Evolutionary conservation across 2,797 vertebrate species (phyloP), one percentile per base, ranked within the genome.

Genomic region (Sphaeramia orbicularis): DNA sequence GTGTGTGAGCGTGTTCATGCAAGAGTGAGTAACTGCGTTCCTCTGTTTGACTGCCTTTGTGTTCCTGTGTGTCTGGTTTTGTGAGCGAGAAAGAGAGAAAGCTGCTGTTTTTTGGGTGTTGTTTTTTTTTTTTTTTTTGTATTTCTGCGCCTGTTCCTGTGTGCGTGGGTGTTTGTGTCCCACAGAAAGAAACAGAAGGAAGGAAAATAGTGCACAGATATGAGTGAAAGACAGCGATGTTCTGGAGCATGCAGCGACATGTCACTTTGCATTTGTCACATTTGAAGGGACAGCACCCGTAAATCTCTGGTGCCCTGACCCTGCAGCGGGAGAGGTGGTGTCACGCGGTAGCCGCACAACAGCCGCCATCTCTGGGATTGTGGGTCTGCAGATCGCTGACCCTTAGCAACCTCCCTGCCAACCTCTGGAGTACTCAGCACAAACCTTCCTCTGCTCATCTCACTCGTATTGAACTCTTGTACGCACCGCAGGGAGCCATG

Each of bases 221-320:
- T 50, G 78, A 86, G 82, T 69, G 77, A 78, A 83, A 81, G 62
- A 56, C 67, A 74, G 61, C 52, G 7, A 72, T 74, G 71, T 87
- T 85, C 74, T 60, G 18, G 37, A 81, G 78, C 73, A 67, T 68
- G 76, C 73, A 61, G 64, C 9, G 59, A 77, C 66, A 63, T 84
- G 88, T 89, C 91, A 86, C 84, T 68, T 87, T 51, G 43, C 61
- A 89, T 92, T 86, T 88, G 91, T 90, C 86, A 89, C 77, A 81
- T 78, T 51, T 11, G 52, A 83, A 64, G 73, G 71, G 49, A 83
- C 58, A 62, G 37, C 61, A 59, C 58, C 74, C 59, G 6, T 42
- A 18, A 24, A 57, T 89, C 88, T 64, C 85, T 35, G 71, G 65
- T 80, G 83, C 45, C 62, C 54, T 80, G 85, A 88, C 87, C 89